phyloP scores from a whole-genome alignment of 2,113 vertebrate genomes.

The Ranitomeya imitator region DNA sequence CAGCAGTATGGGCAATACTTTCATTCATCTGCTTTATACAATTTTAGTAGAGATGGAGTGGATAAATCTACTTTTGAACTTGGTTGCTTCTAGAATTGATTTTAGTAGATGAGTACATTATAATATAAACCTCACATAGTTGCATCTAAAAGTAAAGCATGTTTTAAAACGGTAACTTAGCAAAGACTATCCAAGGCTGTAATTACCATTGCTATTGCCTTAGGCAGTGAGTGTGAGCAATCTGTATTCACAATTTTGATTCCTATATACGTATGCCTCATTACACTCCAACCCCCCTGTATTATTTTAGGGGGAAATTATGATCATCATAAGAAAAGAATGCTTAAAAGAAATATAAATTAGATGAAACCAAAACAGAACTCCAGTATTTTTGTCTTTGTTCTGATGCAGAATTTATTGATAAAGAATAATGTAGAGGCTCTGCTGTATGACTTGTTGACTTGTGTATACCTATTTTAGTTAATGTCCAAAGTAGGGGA shows the following conservation, averaged over 20 bases:
- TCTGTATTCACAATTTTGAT: background rate
- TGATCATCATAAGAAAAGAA: background rate
- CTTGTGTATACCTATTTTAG: too few relatives aligned
- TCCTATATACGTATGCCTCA: background rate
- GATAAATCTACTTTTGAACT: background rate
- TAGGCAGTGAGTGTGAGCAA: background rate
- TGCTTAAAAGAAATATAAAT: too few relatives aligned
- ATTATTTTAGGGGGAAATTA: too few relatives aligned
- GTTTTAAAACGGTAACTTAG: background rate
- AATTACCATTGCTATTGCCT: background rate
- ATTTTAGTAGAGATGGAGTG: background rate
- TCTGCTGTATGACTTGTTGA: too few relatives aligned
- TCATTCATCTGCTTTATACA: background rate
- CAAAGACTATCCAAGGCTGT: background rate
- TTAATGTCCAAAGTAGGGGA: too few relatives aligned
- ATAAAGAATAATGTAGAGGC: too few relatives aligned
- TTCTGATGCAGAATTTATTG: too few relatives aligned
- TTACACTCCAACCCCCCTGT: background rate
- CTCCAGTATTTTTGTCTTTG: too few relatives aligned
- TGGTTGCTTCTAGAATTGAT: background rate
- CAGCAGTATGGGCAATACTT: slow-evolving; percentile 7
- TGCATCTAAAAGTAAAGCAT: background rate
- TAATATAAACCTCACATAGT: background rate
- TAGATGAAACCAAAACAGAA: too few relatives aligned
- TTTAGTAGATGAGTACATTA: background rate